These are phyloP conservation scores for Hepsetus odoe DNA, from an alignment of 2,113 vertebrate species.

Conservation along the genomic window DNA sequence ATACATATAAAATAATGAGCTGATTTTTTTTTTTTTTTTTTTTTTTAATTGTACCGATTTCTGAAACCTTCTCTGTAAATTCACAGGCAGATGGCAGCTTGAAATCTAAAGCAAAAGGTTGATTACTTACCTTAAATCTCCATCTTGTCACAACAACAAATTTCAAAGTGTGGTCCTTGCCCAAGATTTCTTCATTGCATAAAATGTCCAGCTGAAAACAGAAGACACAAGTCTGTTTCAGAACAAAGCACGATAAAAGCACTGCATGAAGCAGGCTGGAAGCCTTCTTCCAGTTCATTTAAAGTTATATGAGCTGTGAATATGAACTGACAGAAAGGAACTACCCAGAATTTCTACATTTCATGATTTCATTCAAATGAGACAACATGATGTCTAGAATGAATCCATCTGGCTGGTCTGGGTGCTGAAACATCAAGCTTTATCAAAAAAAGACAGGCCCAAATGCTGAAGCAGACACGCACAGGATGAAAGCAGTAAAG, in stretches of 20 bases:
- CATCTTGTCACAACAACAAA: conserved; percentile 99
- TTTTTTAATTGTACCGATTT: too few relatives aligned
- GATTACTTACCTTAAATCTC: conserved; percentile 94
- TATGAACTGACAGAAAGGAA: not conserved
- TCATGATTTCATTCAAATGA: not conserved
- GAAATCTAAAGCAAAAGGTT: not conserved
- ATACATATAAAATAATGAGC: too few relatives aligned
- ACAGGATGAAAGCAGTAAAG: too few relatives aligned
- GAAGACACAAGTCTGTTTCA: conserved; percentile 33
- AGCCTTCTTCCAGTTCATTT: not conserved
- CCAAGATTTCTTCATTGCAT: conserved; percentile 99
- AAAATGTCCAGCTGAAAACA: conserved; percentile 93
- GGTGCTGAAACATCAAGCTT: not conserved
- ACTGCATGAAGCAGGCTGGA: not conserved
- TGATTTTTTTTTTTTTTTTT: too few relatives aligned
- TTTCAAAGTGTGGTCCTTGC: conserved; percentile 98
- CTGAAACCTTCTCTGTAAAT: too few relatives aligned
- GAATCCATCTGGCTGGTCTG: not conserved
- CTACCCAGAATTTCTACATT: not conserved
- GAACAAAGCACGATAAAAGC: conserved; percentile 1
- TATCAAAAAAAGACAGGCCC: not conserved
- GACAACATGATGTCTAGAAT: not conserved
- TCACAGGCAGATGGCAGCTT: too few relatives aligned
- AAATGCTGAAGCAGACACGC: not conserved
- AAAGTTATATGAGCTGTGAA: not conserved